A percentile compares a stretch with the other conserved stretches of the same genome.
Conservation (phyloP, 2,888 invertebrate genomes). For the Cerastoderma edule region DNA sequence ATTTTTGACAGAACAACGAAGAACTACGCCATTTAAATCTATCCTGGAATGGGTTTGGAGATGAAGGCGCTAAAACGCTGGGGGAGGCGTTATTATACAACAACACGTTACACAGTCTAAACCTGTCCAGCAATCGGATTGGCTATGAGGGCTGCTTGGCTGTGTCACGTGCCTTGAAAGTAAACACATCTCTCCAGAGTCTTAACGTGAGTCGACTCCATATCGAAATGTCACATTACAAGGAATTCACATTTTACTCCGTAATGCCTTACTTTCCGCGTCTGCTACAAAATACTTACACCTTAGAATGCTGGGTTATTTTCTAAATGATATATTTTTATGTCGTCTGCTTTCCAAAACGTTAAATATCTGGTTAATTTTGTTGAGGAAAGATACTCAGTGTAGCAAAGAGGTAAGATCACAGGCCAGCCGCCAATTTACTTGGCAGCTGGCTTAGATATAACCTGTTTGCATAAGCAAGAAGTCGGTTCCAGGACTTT, state of each 20-base stretch:
- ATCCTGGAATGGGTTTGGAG: constrained; percentile 74
- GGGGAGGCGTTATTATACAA: constrained; percentile 65
- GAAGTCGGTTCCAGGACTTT: too few species aligned
- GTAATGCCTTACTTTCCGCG: too few species aligned
- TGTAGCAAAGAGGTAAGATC: too few species aligned
- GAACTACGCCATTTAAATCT: constrained; percentile 64
- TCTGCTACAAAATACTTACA: too few species aligned
- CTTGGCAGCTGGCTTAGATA: too few species aligned
- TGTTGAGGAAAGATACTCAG: too few species aligned
- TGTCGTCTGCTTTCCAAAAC: too few species aligned
- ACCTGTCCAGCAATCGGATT: constrained; percentile 69
- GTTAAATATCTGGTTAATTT: too few species aligned
- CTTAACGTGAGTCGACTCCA: constrained; percentile 65
- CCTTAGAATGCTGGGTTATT: too few species aligned
- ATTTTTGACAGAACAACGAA: constrained; percentile 62
- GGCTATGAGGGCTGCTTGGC: constrained; percentile 64
- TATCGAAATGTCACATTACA: not conserved
- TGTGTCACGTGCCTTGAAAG: constrained; percentile 61
- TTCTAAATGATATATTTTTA: too few species aligned
- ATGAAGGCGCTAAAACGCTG: constrained; percentile 69
- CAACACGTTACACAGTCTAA: constrained; percentile 58
- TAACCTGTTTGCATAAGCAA: too few species aligned
- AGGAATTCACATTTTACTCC: not conserved
- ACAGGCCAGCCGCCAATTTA: too few species aligned
- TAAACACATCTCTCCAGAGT: constrained; percentile 65